Conservation (phyloP, 2,797 vertebrate species). For the Phylloscopus collybita region DNA sequence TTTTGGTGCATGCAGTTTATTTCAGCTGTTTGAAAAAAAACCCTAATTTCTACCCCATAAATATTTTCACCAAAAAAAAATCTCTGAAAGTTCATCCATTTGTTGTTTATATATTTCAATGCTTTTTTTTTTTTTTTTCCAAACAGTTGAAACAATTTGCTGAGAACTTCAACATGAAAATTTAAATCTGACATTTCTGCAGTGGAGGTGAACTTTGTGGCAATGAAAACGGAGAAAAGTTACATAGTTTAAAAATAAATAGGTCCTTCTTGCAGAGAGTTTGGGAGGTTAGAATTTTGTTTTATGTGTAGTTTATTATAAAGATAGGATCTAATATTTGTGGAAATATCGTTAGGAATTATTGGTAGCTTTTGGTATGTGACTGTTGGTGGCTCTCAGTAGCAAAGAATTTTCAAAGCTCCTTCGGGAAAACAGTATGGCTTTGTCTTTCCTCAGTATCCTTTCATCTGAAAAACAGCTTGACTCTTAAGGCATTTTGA, state of each 20-base stretch:
- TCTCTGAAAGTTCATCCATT: neutral
- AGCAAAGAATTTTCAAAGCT: slow-evolving; percentile 22
- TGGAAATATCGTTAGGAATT: neutral
- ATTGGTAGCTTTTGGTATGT: neutral
- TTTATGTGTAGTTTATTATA: neutral
- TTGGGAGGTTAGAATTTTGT: neutral
- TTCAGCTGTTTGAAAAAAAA: neutral
- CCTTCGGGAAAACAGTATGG: neutral
- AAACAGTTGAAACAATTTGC: neutral
- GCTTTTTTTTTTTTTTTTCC: neutral
- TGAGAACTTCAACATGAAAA: neutral
- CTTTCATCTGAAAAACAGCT: neutral
- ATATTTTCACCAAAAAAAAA: neutral
- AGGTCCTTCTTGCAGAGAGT: neutral
- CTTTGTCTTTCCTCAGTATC: slow-evolving; percentile 16
- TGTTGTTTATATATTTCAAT: neutral
- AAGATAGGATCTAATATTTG: neutral
- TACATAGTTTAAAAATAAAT: neutral
- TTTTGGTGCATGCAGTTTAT: neutral
- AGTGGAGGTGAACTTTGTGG: neutral
- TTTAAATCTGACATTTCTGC: neutral
- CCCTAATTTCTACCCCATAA: neutral
- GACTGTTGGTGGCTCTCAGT: neutral
- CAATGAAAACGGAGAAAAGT: neutral
- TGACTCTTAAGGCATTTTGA: slow-evolving; percentile 6